These are phyloP conservation scores for Morpho achilles DNA, from an alignment of 2,888 invertebrate species.

Conservation along the genomic window DNA sequence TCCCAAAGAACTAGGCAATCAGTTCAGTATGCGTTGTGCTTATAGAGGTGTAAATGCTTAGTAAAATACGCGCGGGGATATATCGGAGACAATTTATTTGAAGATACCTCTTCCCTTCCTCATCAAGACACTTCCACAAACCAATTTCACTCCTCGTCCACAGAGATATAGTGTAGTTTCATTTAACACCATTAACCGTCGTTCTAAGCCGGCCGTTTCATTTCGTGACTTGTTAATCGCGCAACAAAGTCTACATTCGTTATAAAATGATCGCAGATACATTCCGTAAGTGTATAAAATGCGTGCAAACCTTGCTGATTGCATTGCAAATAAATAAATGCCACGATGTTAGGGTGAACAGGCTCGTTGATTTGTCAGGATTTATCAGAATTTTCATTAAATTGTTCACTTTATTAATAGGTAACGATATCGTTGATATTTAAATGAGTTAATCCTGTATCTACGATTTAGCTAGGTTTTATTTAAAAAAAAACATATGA, in stretches of 20 bases:
- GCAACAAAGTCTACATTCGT: slow-evolving; percentile 13
- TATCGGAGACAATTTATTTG: slow-evolving; percentile 69
- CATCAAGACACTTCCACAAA: slow-evolving; percentile 23
- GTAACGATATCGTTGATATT: too few species aligned
- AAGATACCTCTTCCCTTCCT: slow-evolving; percentile 43
- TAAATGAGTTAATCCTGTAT: too few species aligned
- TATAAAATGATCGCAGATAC: not conserved
- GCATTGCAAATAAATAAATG: slow-evolving; percentile 47
- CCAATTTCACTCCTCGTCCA: slow-evolving; percentile 25
- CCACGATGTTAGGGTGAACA: slow-evolving; percentile 8
- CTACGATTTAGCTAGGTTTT: too few species aligned
- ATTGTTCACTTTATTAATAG: too few species aligned
- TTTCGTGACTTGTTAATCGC: slow-evolving; percentile 5
- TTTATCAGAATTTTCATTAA: not conserved
- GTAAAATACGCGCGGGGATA: slow-evolving; percentile 63
- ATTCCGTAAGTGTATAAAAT: slow-evolving; percentile 24
- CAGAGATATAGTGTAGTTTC: slow-evolving; percentile 1
- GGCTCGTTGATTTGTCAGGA: not conserved
- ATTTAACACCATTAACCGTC: not conserved
- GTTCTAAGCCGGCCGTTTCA: not conserved
- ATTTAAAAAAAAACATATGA: too few species aligned
- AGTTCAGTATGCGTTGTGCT: slow-evolving; percentile 39
- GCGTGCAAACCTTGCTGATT: slow-evolving; percentile 46
- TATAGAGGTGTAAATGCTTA: slow-evolving; percentile 60
- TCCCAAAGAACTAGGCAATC: not conserved